Evolutionary conservation across 2,888 invertebrate species (phyloP), one percentile per base, ranked within the genome.

Genomic region (Troides aeacus): DNA sequence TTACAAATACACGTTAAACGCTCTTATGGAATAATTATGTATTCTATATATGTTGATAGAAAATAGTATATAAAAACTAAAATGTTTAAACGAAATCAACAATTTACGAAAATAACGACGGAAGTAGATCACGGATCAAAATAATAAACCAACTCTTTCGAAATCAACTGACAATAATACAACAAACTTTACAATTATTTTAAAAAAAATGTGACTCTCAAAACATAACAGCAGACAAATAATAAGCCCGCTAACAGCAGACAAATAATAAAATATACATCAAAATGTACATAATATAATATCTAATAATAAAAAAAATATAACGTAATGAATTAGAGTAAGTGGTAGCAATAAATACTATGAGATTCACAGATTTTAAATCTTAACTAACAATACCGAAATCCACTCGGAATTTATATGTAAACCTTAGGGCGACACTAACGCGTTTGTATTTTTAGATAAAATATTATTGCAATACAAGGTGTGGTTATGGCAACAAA

Each of bases 401-500:
- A 84, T 84, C 82, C 85, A 86, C 84, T 88, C 89, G 85, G 89
- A 83, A 81, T 67, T 85, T 82, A 81, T 83, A 84, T 86, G 84
- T 88, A 87, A 89, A 88, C 82, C 87, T 87, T 88, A 89, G 86
- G 88, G 90, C 88, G 87, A 87, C 81, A 84, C 87, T 87, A 87
- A 88, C 86, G 84, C 84, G 84, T 87, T 90, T 90, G 89, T 90
- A 90, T 87, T 90, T 21, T 91, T 91, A 90, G 90, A 68, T 90
- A 91, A 90, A 91, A 90, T 90, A 92, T 92, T 92, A 91, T 92
- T 92, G 92, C 92, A 92, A 91, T 90, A 89, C 84, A 90, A 86
- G 86, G 85, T 91, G 91, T 90, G 90, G 90, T 91, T 93, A 93
- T 93, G 92, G 93, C 93, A 93, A 93, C 93, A 90, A 91, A 92